A percentile compares a stretch with the other conserved stretches of the same genome.
Evolutionary conservation across 2,797 vertebrate species (phyloP).

Genomic region (Falco rusticolus): DNA sequence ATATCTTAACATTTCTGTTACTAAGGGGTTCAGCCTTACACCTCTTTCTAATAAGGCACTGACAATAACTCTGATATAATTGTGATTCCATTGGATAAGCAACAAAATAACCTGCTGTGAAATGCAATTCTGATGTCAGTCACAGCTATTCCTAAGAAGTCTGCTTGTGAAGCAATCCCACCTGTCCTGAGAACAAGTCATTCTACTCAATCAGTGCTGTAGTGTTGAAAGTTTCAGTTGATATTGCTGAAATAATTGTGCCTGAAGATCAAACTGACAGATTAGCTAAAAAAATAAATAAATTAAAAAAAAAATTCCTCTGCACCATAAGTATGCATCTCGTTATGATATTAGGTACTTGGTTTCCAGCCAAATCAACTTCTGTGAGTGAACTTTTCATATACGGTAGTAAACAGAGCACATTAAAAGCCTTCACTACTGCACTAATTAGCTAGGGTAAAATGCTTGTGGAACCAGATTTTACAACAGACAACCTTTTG

Average conservation of each 20-base stretch:
- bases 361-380: not conserved
- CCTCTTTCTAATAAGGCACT: not conserved
- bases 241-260: not conserved
- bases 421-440: not conserved
- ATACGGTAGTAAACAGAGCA: not conserved
- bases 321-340: not conserved
- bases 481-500: not conserved
- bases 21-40: not conserved
- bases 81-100: not conserved
- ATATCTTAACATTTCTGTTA: not conserved
- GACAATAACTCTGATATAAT: not conserved
- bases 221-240: not conserved
- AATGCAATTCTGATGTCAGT: not conserved
- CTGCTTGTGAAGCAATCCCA: not conserved
- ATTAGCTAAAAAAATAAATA: not conserved
- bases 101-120: not conserved
- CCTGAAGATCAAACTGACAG: constrained; percentile 6
- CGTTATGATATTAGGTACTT: not conserved
- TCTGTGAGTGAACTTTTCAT: not conserved
- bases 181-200: not conserved
- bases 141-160: not conserved
- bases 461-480: not conserved
- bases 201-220: not conserved
- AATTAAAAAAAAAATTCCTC: not conserved
- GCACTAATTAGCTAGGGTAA: not conserved